Percentiles rank a stretch among this genome's conserved stretches.
These are phyloP conservation scores for Chloromyia formosa DNA, from an alignment of 2,888 invertebrate species.

Conservation along the genomic window DNA sequence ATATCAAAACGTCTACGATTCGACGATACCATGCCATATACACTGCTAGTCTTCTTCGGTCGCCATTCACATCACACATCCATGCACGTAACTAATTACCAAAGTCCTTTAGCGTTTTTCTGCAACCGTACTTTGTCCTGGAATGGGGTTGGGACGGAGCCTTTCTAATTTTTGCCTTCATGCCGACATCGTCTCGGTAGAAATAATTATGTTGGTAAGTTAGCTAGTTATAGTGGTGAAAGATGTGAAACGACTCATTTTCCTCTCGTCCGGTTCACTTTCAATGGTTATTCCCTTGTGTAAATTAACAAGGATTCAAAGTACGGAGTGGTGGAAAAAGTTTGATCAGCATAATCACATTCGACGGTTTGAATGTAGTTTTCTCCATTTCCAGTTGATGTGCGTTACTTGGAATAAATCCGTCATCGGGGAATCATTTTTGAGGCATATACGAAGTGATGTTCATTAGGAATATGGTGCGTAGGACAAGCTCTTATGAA, in stretches of 20 bases:
- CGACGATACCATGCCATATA: slow-evolving; percentile 9
- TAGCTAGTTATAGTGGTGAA: slow-evolving; percentile 23
- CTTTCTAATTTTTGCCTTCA: not conserved
- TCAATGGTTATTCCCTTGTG: slow-evolving; percentile 21
- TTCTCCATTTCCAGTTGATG: slow-evolving; percentile 16
- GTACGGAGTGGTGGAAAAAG: slow-evolving; percentile 31
- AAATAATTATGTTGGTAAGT: slow-evolving; percentile 20
- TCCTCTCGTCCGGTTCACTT: slow-evolving; percentile 9
- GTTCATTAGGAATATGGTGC: not conserved
- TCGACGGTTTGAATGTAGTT: slow-evolving; percentile 26
- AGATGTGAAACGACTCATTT: slow-evolving; percentile 14
- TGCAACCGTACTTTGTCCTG: not conserved
- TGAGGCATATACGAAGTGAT: not conserved
- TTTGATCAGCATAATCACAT: slow-evolving; percentile 41
- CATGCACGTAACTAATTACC: slow-evolving; percentile 43
- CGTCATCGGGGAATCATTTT: slow-evolving; percentile 3
- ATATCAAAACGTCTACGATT: slow-evolving; percentile 3
- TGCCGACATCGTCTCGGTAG: not conserved
- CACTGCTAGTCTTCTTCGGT: not conserved
- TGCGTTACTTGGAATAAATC: not conserved
- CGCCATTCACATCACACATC: not conserved
- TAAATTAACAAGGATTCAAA: slow-evolving; percentile 25
- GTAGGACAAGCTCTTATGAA: not conserved
- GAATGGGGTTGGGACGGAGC: too few relatives aligned
- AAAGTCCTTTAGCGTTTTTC: slow-evolving; percentile 37